Evolutionary conservation across 1,140 invertebrate genomes (phyloP).

Genomic region (Euborellia annulipes): DNA sequence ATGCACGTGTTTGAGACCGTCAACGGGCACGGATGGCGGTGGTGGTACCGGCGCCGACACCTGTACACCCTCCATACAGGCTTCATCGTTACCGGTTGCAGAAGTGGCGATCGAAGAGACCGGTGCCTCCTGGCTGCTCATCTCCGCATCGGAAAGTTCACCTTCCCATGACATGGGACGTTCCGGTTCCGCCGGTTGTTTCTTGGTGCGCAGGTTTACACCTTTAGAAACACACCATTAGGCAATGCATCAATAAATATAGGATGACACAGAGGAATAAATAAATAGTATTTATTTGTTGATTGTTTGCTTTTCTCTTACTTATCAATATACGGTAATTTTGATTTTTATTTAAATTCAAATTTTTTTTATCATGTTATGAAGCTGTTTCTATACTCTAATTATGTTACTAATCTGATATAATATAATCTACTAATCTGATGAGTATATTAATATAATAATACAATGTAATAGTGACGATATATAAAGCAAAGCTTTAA

Average conservation of each 20-base stretch:
- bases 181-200: constrained; percentile 33
- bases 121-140: no score
- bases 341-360: no score
- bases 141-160: constrained; percentile 62
- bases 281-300: not conserved
- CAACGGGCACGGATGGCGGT: constrained; percentile 1
- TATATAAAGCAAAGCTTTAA: no score
- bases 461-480: no score
- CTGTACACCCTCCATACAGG: constrained; percentile 16
- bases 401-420: no score
- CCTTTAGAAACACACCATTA: constrained; percentile 7
- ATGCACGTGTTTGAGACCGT: no score
- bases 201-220: constrained; percentile 36
- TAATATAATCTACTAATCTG: no score
- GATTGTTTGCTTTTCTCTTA: no score
- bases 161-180: constrained; percentile 86
- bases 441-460: no score
- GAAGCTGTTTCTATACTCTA: no score
- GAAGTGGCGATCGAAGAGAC: not conserved
- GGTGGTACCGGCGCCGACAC: constrained; percentile 15
- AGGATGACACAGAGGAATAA: not conserved
- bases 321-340: not conserved
- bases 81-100: not conserved
- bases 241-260: not conserved
- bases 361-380: no score